phyloP scores from a whole-genome alignment of 2,888 invertebrate genomes.

The Hofmannophila pseudospretella region DNA sequence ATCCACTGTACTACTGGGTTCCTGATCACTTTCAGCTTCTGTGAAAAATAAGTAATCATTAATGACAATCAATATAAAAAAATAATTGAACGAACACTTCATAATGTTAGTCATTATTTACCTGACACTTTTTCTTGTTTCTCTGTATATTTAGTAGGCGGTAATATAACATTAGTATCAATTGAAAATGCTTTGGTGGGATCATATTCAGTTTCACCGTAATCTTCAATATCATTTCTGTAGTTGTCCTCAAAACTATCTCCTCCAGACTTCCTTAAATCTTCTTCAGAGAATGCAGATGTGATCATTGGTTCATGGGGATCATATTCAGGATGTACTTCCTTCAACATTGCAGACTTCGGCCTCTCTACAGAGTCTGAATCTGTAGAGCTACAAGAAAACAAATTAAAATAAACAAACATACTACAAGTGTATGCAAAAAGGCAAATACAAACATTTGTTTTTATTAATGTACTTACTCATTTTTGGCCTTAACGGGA shows the following conservation, averaged over 20 bases:
- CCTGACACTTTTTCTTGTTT: slow-evolving; percentile 55
- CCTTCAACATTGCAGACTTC: slow-evolving; percentile 67
- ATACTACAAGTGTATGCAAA: no score
- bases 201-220: slow-evolving; percentile 44
- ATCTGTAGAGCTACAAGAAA: slow-evolving; percentile 55
- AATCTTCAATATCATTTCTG: slow-evolving; percentile 48
- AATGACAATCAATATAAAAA: no score
- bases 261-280: slow-evolving; percentile 60
- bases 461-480: no score
- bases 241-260: slow-evolving; percentile 59
- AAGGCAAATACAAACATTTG: no score
- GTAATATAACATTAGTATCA: slow-evolving; percentile 37
- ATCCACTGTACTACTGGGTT: slow-evolving; percentile 87
- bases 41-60: slow-evolving; percentile 17
- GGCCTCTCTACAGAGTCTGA: slow-evolving; percentile 67
- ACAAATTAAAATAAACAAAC: background rate
- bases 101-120: slow-evolving; percentile 20
- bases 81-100: no score
- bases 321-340: slow-evolving; percentile 66
- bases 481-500: slow-evolving; percentile 54
- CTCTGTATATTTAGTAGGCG: slow-evolving; percentile 32
- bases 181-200: slow-evolving; percentile 47
- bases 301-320: slow-evolving; percentile 74
- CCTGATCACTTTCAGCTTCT: slow-evolving; percentile 84
- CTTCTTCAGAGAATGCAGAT: slow-evolving; percentile 69